Percentiles rank a stretch among this genome's conserved stretches.
phyloP scores from a whole-genome alignment of 2,797 vertebrate genomes.

The Neosilurus mollespiculum region DNA sequence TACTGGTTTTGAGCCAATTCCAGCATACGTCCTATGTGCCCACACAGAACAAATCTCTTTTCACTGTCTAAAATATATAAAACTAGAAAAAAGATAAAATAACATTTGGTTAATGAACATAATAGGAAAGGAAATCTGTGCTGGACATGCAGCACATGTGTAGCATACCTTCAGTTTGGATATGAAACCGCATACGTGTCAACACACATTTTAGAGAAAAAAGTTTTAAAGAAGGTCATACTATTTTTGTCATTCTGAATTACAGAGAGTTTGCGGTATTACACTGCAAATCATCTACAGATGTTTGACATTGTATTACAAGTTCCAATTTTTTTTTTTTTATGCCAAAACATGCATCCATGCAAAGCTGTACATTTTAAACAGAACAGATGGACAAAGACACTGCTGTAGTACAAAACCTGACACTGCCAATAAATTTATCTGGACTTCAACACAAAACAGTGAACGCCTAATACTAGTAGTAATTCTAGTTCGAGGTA shows the following conservation, averaged over 20 bases:
- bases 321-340: conserved; percentile 35
- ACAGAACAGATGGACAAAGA: not conserved
- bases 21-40: not conserved
- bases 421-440: not conserved
- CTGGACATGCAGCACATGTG: not conserved
- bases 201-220: conserved; percentile 18
- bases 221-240: conserved; percentile 53
- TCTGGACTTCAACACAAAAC: not conserved
- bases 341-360: conserved; percentile 13
- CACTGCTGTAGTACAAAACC: not conserved
- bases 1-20: not conserved
- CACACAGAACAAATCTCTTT: not conserved
- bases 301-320: conserved; percentile 55
- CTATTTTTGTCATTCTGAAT: conserved; percentile 61
- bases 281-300: conserved; percentile 60
- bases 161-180: not conserved
- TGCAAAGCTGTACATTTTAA: not conserved
- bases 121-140: not conserved
- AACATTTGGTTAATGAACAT: not conserved
- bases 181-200: not conserved
- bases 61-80: not conserved
- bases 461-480: not conserved
- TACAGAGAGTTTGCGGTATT: conserved; percentile 55
- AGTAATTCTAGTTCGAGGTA: not conserved
- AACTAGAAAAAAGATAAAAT: not conserved